A percentile compares a stretch with the other conserved stretches of the same genome.
These are phyloP conservation scores for Thereuonema tuberculata DNA, from an alignment of 1,140 invertebrate species.

Conservation along the genomic window DNA sequence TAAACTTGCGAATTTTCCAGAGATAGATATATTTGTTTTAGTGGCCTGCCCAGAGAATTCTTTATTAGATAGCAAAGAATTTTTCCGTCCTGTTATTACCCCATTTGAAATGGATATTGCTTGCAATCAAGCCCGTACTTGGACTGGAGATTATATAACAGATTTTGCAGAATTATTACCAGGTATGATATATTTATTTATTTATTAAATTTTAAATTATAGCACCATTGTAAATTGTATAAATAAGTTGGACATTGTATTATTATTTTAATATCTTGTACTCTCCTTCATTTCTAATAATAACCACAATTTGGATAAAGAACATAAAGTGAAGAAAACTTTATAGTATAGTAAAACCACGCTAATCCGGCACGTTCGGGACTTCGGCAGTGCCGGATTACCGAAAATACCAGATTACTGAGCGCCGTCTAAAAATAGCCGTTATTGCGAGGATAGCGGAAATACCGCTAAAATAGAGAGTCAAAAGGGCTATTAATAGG, in stretches of 20 bases:
- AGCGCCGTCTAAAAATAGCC: too few species aligned
- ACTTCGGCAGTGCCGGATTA: too few species aligned
- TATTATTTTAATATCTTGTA: background rate
- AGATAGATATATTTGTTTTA: slow-evolving; percentile 81
- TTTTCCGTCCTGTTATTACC: slow-evolving; percentile 77
- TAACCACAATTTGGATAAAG: background rate
- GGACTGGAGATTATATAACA: slow-evolving; percentile 48
- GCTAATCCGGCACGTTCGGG: background rate
- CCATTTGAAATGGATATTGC: slow-evolving; percentile 86
- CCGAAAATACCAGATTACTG: too few species aligned
- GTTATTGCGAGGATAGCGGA: too few species aligned
- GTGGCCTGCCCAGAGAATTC: slow-evolving; percentile 77
- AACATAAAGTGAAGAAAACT: background rate
- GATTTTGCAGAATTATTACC: slow-evolving; percentile 63
- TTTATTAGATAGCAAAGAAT: slow-evolving; percentile 67
- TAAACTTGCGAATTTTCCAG: slow-evolving; percentile 85
- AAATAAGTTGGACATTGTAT: background rate
- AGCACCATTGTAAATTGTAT: slow-evolving; percentile 6
- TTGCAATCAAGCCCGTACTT: slow-evolving; percentile 44
- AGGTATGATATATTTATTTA: too few species aligned
- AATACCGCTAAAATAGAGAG: too few species aligned
- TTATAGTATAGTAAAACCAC: background rate
- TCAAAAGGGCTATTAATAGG: too few species aligned
- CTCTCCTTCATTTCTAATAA: background rate
- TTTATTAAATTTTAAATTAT: too few species aligned